Conservation (phyloP, 1,140 invertebrate genomes). For the Heliconius himera region DNA sequence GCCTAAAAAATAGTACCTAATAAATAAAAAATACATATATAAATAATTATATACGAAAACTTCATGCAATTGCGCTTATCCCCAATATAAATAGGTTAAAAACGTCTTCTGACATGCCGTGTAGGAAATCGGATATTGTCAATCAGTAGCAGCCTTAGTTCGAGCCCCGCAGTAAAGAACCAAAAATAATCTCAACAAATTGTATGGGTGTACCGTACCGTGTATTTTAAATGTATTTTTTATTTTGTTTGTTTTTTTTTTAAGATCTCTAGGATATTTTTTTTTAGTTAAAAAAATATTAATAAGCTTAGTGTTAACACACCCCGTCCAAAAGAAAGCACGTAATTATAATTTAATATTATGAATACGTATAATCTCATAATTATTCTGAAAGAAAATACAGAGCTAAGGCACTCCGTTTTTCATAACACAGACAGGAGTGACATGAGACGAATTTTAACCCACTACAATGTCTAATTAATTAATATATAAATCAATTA, state of each 20-base stretch:
- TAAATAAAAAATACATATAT: background rate
- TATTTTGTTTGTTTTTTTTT: background rate
- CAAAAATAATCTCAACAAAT: background rate
- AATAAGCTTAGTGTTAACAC: no score
- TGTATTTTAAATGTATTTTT: background rate
- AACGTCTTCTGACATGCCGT: background rate
- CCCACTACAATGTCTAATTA: no score
- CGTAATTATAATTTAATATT: no score
- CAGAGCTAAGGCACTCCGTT: no score
- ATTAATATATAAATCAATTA: no score
- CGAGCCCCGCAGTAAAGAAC: background rate
- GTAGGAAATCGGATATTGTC: conserved; percentile 2
- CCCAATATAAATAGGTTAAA: conserved; percentile 2
- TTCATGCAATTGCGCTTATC: background rate
- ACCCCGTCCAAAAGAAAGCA: no score
- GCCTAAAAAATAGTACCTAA: no score
- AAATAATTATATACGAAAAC: background rate
- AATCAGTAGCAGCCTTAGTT: conserved; percentile 6
- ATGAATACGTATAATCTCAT: no score
- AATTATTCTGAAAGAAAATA: no score
- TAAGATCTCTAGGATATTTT: background rate
- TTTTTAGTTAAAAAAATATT: no score
- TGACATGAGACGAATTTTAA: no score
- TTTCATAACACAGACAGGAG: no score
- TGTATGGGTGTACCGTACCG: background rate